A percentile compares a stretch with the other conserved stretches of the same genome.
Evolutionary conservation across 2,888 invertebrate species (phyloP).

Genomic region (Capitulum mitella): DNA sequence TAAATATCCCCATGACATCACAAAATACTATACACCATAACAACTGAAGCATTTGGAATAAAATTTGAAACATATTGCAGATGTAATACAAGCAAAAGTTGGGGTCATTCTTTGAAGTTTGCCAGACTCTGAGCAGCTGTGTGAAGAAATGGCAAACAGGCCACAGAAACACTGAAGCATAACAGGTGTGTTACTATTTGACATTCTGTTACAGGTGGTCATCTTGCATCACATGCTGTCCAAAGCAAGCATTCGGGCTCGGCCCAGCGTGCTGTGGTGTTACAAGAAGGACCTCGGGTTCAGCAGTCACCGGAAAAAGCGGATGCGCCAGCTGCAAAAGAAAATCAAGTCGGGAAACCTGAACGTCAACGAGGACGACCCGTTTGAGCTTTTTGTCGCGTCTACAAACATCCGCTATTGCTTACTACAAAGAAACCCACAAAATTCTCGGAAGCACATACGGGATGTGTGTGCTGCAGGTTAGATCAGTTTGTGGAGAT

Average conservation of each 20-base stretch:
- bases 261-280: constrained; percentile 95
- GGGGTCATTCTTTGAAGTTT: no score
- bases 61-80: no score
- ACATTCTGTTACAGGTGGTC: constrained; percentile 63
- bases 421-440: constrained; percentile 95
- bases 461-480: constrained; percentile 89
- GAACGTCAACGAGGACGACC: constrained; percentile 79
- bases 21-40: no score
- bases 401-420: constrained; percentile 95
- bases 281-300: constrained; percentile 93
- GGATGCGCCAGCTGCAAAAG: constrained; percentile 70
- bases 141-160: no score
- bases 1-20: no score
- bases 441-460: constrained; percentile 96
- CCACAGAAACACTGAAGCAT: no score
- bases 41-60: no score
- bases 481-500: no score
- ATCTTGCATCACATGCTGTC: constrained; percentile 95
- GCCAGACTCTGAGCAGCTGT: no score
- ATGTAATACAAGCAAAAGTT: no score
- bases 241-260: constrained; percentile 83
- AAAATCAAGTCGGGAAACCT: constrained; percentile 82
- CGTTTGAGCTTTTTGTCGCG: constrained; percentile 91
- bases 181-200: no score
- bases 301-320: constrained; percentile 68